Conservation (phyloP, 2,888 invertebrate species). For the Chrysotoxum bicinctum region DNA sequence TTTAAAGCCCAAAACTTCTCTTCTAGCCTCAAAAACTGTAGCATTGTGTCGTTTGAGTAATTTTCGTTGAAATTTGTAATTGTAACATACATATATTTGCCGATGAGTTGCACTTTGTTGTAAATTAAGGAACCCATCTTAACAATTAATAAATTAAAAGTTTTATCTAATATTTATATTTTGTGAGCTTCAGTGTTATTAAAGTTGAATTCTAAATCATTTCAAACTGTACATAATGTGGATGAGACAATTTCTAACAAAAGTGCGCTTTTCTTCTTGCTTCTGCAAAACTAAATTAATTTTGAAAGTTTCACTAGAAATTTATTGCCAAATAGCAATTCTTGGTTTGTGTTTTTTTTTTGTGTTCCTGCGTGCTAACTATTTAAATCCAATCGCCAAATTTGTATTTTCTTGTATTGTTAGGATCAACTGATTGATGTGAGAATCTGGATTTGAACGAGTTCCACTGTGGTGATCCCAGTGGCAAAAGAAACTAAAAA, state of each 20-base stretch:
- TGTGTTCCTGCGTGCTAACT: slow-evolving; percentile 5
- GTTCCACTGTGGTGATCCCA: neutral
- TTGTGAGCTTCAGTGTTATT: neutral
- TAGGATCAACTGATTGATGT: neutral
- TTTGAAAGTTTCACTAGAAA: neutral
- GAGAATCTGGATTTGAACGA: slow-evolving; percentile 1
- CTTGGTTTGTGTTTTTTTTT: neutral
- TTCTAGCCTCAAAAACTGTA: too few relatives aligned
- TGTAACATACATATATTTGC: too few relatives aligned
- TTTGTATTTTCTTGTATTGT: neutral
- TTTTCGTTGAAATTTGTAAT: too few relatives aligned
- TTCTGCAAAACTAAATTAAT: neutral
- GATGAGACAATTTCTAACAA: slow-evolving; percentile 3
- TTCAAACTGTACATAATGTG: neutral
- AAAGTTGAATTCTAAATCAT: neutral
- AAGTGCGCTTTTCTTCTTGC: neutral
- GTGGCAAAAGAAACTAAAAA: neutral
- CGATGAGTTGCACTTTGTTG: too few relatives aligned
- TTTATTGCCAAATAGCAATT: neutral
- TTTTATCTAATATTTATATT: neutral
- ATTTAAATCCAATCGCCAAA: neutral
- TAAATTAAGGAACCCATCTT: too few relatives aligned
- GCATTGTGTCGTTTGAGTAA: too few relatives aligned
- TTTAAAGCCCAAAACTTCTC: too few relatives aligned
- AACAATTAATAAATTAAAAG: too few relatives aligned